Conservation (phyloP, 1,140 invertebrate species). For the Hyposmocoma kahamanoa region DNA sequence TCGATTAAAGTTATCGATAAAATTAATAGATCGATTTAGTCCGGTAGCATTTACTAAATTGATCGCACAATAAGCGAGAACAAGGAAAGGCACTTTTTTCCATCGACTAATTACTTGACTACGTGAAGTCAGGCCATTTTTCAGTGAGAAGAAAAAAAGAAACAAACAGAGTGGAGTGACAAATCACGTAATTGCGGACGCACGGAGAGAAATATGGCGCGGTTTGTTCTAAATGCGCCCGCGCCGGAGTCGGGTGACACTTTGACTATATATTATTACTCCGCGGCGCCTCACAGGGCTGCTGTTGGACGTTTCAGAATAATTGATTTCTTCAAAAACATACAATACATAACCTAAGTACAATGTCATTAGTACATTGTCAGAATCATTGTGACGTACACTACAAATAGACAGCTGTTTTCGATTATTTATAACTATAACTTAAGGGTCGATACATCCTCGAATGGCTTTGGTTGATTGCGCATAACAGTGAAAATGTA, state of each 20-base stretch:
- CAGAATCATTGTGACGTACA: background rate
- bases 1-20: constrained; percentile 13
- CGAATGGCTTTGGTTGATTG: too few relatives aligned
- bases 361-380: too few relatives aligned
- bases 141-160: constrained; percentile 46
- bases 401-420: background rate
- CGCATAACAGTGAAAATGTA: too few relatives aligned
- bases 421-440: too few relatives aligned
- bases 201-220: constrained; percentile 60
- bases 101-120: constrained; percentile 57
- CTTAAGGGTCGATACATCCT: too few relatives aligned
- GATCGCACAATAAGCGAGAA: constrained; percentile 29
- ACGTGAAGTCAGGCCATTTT: constrained; percentile 52
- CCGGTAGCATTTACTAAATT: constrained; percentile 32
- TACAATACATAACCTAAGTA: too few relatives aligned
- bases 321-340: too few relatives aligned
- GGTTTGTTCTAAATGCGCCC: constrained; percentile 64
- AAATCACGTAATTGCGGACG: constrained; percentile 68
- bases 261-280: constrained; percentile 31
- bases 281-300: constrained; percentile 1
- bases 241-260: constrained; percentile 26
- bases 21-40: constrained; percentile 22
- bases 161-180: constrained; percentile 50
- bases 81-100: constrained; percentile 58
- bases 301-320: too few relatives aligned